A percentile compares a stretch with the other conserved stretches of the same genome.
Conservation (phyloP, 2,797 vertebrate genomes). For the Pipistrellus pipistrellus region DNA sequence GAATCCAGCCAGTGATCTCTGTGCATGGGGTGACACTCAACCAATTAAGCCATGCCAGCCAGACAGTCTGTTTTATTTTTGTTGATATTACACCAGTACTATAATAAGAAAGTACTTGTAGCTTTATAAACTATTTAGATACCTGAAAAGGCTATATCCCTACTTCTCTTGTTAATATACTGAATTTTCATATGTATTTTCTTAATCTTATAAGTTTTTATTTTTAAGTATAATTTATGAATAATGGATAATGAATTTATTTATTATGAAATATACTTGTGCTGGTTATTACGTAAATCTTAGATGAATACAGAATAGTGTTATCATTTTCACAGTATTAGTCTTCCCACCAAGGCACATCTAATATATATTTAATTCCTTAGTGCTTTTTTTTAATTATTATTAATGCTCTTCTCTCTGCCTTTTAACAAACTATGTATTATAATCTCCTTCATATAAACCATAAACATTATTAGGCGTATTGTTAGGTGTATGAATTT, state of each 20-base stretch:
- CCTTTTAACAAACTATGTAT: background rate
- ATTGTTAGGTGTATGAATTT: background rate
- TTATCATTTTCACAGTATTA: background rate
- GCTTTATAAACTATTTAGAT: background rate
- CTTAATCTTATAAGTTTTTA: background rate
- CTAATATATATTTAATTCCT: background rate
- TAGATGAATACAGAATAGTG: background rate
- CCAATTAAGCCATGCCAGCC: too few relatives aligned
- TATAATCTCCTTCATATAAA: background rate
- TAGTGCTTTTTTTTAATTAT: background rate
- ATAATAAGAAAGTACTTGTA: background rate
- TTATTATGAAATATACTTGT: background rate
- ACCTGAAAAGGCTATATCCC: background rate
- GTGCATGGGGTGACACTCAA: too few relatives aligned
- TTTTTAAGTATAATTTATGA: background rate
- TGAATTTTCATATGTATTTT: background rate
- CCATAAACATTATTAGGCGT: background rate
- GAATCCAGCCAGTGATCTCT: too few relatives aligned
- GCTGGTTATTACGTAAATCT: background rate
- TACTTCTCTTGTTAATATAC: background rate
- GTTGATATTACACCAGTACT: background rate
- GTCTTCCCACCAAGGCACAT: background rate
- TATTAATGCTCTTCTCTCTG: background rate
- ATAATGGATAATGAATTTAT: background rate
- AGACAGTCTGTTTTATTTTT: background rate